Conservation (phyloP, 2,113 vertebrate species). For the Nestor notabilis region DNA sequence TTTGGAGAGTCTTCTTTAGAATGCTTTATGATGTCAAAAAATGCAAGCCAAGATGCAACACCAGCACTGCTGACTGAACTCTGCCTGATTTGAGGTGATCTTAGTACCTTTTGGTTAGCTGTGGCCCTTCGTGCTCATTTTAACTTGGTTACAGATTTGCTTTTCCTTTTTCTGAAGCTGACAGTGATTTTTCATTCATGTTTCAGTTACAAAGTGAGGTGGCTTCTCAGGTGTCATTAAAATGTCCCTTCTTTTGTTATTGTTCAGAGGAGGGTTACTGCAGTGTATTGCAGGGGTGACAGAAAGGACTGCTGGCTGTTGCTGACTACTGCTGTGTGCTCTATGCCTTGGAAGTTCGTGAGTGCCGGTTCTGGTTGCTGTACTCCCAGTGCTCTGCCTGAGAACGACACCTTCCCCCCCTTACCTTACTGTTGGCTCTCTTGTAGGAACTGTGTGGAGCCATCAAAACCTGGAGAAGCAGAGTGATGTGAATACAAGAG, state of each 20-base stretch:
- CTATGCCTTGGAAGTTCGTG: no score
- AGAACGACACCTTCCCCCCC: neutral
- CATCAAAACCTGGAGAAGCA: neutral
- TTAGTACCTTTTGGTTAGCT: neutral
- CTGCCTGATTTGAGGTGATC: neutral
- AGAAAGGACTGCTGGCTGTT: neutral
- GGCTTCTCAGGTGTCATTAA: neutral
- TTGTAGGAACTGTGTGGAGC: neutral
- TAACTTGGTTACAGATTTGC: neutral
- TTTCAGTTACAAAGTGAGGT: neutral
- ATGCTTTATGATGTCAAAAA: neutral
- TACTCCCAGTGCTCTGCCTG: neutral
- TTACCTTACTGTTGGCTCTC: neutral
- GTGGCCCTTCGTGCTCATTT: neutral
- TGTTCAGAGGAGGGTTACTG: neutral
- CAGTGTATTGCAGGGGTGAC: neutral
- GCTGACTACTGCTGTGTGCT: accelerated
- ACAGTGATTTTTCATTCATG: neutral
- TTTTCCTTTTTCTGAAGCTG: neutral
- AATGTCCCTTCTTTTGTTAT: neutral
- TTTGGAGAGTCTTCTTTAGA: neutral
- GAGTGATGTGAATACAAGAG: accelerated
- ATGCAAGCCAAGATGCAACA: neutral
- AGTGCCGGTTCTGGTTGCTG: neutral
- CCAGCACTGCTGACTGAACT: neutral